Evolutionary conservation across 2,888 invertebrate species (phyloP), one percentile per base, ranked within the genome.

Genomic region (Lepidocyrtinus sp.): DNA sequence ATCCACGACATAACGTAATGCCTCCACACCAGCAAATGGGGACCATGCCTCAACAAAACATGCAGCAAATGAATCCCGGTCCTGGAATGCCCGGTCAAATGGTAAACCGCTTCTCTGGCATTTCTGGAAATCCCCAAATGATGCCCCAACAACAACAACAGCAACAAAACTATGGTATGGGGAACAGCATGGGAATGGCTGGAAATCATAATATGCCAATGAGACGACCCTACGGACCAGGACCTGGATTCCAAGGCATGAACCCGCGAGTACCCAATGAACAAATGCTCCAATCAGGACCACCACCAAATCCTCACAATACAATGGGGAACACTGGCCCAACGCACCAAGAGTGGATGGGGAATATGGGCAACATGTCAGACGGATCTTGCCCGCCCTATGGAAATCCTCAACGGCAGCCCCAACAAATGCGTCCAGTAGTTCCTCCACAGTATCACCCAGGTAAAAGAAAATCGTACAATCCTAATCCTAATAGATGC

Each of bases 81-180:
- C 63, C 74, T 15, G 73, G 67, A 27, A 80, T 78, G 68, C 77
- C 77, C 15, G 63, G 63, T 12, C 81, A 74, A 25, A 79, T 81
- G 75, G 76, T 83, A 70, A 83, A 81, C 62, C 70, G 85, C 12
- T 82, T 81, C 26, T 74, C 83, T 26, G 75, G 74, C 15, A 82
- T 80, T 68, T 69, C 71, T 26, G 75, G 61, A 2, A 78, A 73
- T 62, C 67, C 75, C n/a, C 75, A 72, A 61, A 73, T 80, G 68
- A 78, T 81, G 76, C 45, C 75, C 22, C 77, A 72, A 46, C 77
- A 77, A 24, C 69, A 69, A 46, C 68, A 36, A 21, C 70, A 70
- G 21, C 70, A 27, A 2, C 75, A 71, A 50, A 19, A 46, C 0
- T 75, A 72, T 50, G 63, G 61, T 15, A 79, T 77, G 73, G 62